Evolutionary conservation across 2,113 vertebrate species (phyloP), one percentile per base, ranked within the genome.

Genomic region (Prolemur simus): DNA sequence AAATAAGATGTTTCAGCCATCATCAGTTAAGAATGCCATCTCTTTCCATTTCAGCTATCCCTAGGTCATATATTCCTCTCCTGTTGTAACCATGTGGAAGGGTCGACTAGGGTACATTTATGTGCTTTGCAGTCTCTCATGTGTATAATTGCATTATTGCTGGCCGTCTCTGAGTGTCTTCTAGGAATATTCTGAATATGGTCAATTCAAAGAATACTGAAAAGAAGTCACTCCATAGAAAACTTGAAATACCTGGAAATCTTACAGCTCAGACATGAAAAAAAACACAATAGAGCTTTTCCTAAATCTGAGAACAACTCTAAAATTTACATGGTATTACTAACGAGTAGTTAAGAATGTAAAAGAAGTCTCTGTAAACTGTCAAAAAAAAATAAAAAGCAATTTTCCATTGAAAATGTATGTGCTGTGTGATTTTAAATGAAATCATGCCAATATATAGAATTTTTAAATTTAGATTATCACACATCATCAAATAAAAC

Each of bases 401-500:
- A 32, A 47, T 47, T 47, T 74, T 74, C 71, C 42, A 17, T 47
- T 76, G 47, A n/a, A 15, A 17, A 10, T 1, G 23, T 1, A 4
- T 3, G 23, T 6, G 17, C 76, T 0, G 0, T 39, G 42, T 13
- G 23, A 5, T 47, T 21, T 47, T 54, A 12, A 14, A 5, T 17
- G 68, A 32, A 3, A 12, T 6, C 4, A 0, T 34, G 56, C 49
- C 60, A 25, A 49, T 6, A 1, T 34, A 13, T 45, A 9, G 58
- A 9, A 4, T 49, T 54, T 54, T 54, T 29, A 12, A 34, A 4
- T 3, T 63, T 63, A 27, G 3, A 29, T 49, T 76, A 20, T 74
- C 52, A n/a, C 4, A 56, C 8, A 37, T 9, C 32, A 17, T 23
- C 34, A 78, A 54, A 32, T 76, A 54, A 56, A 39, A 76, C 8